These are phyloP conservation scores for Calliphora vomitoria DNA, from an alignment of 2,888 invertebrate species.

Conservation along the genomic window DNA sequence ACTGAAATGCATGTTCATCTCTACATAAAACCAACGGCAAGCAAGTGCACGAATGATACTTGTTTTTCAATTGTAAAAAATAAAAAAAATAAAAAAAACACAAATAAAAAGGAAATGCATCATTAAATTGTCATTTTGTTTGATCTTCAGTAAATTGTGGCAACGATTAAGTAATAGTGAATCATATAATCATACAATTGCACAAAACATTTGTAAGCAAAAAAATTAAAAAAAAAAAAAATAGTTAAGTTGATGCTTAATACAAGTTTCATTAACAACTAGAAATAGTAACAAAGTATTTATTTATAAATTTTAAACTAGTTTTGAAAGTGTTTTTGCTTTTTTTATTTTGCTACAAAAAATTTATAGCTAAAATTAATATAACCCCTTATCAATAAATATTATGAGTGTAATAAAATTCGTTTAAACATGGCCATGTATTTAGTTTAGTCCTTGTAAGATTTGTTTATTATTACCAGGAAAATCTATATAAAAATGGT, in stretches of 20 bases:
- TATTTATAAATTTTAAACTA: slow-evolving; percentile 7
- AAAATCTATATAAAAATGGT: neutral
- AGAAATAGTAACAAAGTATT: neutral
- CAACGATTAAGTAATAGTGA: slow-evolving; percentile 63
- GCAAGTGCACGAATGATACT: slow-evolving; percentile 51
- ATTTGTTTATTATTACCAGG: neutral
- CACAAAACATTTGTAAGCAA: slow-evolving; percentile 4
- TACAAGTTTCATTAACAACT: slow-evolving; percentile 43
- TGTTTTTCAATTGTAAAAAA: slow-evolving; percentile 46
- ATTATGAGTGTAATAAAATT: slow-evolving; percentile 65
- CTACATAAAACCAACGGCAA: slow-evolving; percentile 15
- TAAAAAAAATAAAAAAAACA: neutral
- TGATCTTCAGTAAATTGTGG: slow-evolving; percentile 65
- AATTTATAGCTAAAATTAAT: neutral
- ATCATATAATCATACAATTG: slow-evolving; percentile 59
- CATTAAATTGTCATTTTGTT: slow-evolving; percentile 71
- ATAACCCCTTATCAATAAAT: slow-evolving; percentile 57
- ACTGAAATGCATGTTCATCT: slow-evolving; percentile 55
- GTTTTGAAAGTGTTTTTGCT: neutral
- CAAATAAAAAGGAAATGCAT: slow-evolving; percentile 61
- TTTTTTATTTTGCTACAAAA: neutral
- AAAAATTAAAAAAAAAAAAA: neutral
- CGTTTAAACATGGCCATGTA: slow-evolving; percentile 9
- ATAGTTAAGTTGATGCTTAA: neutral
- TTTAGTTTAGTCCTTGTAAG: too few relatives aligned